Base-by-base conservation (phyloP, 2,113 vertebrate genomes). In the Nematolebias whitei region DNA sequence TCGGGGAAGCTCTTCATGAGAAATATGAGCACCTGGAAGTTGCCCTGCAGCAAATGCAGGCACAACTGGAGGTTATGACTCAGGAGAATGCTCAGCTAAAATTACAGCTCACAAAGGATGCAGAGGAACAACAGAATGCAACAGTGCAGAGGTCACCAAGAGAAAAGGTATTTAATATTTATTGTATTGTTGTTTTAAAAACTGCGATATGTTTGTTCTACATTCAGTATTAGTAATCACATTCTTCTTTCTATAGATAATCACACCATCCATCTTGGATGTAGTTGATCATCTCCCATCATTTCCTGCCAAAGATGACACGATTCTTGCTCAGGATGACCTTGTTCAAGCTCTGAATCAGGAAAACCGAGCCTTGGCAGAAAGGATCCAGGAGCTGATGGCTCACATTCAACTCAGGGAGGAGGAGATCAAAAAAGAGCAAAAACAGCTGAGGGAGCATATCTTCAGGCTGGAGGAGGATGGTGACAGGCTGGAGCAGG, bases 361-460 rank as follows among this genome's bases (percentile, higher is more conserved):
- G 62, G 92, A 93, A 83, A 93, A 91, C 68, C 63, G 84, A 15
- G 89, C 85, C n/a, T 57, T 92, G 70, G 85, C 81, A 0, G 57
- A 78, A 4, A 77, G 79, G 20, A 90, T 91, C 18, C 80, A 51
- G 26, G 22, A 80, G 71, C 12, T 90, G 57, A 73, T 90, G 58
- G n/a, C 20, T 63, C 81, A 86, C 53, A 77, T 78, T 60, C 71
- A 85, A 52, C 53, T 76, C 12, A 58, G 75, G 38, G 78, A 78
- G 22, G 63, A 59, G 50, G 81, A 85, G 20, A 51, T 71, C 14
- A 48, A 38, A 23, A 74, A 38, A 0, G 64, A 76, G 50, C 29
- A 56, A 35, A 71, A 54, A 4, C 63, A 80, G 54, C 38, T 75
- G 0, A 44, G 40, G 51, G 67, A 78, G 12, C 71, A 20, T 2